These are phyloP conservation scores for Spodoptera picta DNA, from an alignment of 2,888 invertebrate genomes.

Conservation along the genomic window DNA sequence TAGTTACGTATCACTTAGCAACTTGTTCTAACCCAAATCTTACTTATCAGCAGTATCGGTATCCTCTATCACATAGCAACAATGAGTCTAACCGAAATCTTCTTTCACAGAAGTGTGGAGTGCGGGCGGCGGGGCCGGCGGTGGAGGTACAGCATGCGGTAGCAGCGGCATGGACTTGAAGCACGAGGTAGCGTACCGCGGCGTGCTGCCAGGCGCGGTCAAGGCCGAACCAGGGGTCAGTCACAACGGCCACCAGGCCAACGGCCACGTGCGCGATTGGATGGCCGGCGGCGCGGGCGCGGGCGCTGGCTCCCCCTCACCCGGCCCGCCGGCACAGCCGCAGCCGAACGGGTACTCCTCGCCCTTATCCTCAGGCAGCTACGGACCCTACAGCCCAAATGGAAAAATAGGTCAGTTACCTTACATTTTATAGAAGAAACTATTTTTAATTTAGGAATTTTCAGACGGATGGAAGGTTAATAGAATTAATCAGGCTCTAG, in stretches of 20 bases:
- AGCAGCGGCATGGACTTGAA: constrained; percentile 90
- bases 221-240: constrained; percentile 86
- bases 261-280: constrained; percentile 86
- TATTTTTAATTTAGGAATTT: too few species aligned
- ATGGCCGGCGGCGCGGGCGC: constrained; percentile 81
- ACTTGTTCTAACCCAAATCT: too few species aligned
- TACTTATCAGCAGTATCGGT: too few species aligned
- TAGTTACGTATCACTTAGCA: too few species aligned
- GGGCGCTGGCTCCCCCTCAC: constrained; percentile 90
- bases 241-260: constrained; percentile 84
- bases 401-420: constrained; percentile 94
- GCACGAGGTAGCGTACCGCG: constrained; percentile 90
- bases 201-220: constrained; percentile 84
- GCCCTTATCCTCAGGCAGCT: constrained; percentile 95
- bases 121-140: constrained; percentile 86
- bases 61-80: not conserved
- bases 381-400: constrained; percentile 96
- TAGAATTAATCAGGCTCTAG: too few species aligned
- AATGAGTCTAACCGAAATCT: not conserved
- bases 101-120: constrained; percentile 84
- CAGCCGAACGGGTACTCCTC: constrained; percentile 94
- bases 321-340: constrained; percentile 89
- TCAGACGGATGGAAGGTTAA: too few species aligned
- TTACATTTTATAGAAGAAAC: not conserved
- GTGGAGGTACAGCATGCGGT: constrained; percentile 86